Conservation (phyloP, 1,140 invertebrate genomes). For the Globodera ellingtonae region DNA sequence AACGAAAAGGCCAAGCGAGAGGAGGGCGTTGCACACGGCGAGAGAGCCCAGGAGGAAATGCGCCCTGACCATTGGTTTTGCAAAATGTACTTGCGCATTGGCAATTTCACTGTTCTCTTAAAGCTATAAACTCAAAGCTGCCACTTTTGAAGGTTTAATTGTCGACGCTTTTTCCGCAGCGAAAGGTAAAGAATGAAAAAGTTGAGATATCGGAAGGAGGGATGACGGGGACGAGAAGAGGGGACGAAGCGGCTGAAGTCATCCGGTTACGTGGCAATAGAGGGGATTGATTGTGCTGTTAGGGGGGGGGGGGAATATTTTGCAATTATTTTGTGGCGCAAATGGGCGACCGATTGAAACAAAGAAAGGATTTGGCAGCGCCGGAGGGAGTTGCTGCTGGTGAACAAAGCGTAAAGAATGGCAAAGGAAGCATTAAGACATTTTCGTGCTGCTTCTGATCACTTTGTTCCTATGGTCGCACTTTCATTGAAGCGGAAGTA, state of each 20-base stretch:
- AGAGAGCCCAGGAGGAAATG: conserved; percentile 44
- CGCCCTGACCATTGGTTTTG: conserved; percentile 22
- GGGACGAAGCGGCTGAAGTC: background rate
- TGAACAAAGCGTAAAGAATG: too few relatives aligned
- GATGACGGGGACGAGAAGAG: background rate
- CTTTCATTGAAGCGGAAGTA: too few relatives aligned
- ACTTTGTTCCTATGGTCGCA: too few relatives aligned
- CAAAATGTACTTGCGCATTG: background rate
- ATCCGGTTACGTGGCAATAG: background rate
- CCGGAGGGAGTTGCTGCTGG: too few relatives aligned
- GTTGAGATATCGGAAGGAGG: conserved; percentile 13
- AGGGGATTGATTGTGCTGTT: background rate
- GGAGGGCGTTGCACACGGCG: conserved; percentile 43
- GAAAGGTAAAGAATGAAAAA: conserved; percentile 11
- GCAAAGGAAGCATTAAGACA: too few relatives aligned
- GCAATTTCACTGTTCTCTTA: background rate
- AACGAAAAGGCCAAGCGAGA: conserved; percentile 38
- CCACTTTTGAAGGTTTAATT: background rate
- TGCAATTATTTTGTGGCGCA: background rate
- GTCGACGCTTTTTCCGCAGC: conserved; percentile 8
- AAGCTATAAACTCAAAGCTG: too few relatives aligned
- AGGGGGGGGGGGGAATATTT: background rate
- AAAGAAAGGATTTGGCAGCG: too few relatives aligned
- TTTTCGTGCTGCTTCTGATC: too few relatives aligned
- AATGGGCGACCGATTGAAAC: too few relatives aligned